A percentile compares a stretch with the other conserved stretches of the same genome.
Evolutionary conservation across 2,888 invertebrate genomes (phyloP).

Genomic region (Galerucella pusilla): DNA sequence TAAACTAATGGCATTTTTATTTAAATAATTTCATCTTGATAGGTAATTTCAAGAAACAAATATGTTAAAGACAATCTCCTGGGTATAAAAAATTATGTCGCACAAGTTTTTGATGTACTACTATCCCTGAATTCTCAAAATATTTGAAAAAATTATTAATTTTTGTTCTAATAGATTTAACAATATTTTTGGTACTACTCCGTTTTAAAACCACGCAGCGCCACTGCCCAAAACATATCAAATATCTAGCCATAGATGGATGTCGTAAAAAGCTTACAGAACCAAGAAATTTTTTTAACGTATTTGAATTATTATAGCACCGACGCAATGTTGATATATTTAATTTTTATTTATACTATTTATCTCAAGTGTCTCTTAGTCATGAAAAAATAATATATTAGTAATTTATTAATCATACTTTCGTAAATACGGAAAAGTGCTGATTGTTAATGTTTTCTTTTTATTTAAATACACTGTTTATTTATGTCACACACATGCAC

Average conservation of each 20-base stretch:
- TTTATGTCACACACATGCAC: background rate
- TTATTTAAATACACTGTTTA: background rate
- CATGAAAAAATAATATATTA: background rate
- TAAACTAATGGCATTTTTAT: too few relatives aligned
- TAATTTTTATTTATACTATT: background rate
- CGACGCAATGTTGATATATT: background rate
- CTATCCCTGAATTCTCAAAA: too few relatives aligned
- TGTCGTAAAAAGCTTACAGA: background rate
- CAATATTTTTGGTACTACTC: too few relatives aligned
- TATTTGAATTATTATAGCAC: background rate
- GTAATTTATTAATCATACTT: constrained; percentile 4
- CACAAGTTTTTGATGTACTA: too few relatives aligned
- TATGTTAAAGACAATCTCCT: too few relatives aligned
- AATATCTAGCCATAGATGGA: background rate
- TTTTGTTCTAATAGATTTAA: too few relatives aligned
- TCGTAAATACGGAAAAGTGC: background rate
- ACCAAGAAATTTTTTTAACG: background rate
- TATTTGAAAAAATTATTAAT: too few relatives aligned
- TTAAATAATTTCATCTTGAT: too few relatives aligned
- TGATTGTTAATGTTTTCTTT: background rate
- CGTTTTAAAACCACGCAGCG: too few relatives aligned
- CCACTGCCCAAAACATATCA: background rate
- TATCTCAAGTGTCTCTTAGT: background rate
- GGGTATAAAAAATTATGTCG: too few relatives aligned
- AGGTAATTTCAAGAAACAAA: too few relatives aligned